These are phyloP conservation scores for Kradibia gibbosae DNA, from an alignment of 1,140 invertebrate genomes.

Conservation along the genomic window DNA sequence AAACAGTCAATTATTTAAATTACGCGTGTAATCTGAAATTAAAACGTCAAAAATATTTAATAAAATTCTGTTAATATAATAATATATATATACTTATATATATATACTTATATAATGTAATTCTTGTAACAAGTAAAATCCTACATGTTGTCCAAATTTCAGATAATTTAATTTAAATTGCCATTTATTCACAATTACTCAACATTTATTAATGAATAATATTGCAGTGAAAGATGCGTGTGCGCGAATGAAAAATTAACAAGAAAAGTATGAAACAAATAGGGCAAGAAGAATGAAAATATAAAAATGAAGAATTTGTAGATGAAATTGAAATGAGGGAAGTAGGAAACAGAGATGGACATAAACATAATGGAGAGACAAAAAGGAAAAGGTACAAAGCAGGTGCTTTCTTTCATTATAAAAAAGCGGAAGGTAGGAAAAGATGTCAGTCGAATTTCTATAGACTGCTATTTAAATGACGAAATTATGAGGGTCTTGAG, in stretches of 20 bases:
- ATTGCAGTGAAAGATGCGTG: neutral
- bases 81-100: no score
- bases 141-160: no score
- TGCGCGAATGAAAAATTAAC: neutral
- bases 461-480: conserved; percentile 44
- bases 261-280: conserved; percentile 16
- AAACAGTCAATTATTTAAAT: no score
- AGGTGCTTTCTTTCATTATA: neutral
- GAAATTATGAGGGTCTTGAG: conserved; percentile 33
- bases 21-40: no score
- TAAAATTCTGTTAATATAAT: no score
- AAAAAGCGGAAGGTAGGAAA: conserved; percentile 27
- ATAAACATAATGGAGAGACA: conserved; percentile 1
- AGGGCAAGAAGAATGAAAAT: conserved; percentile 13
- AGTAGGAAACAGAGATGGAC: neutral
- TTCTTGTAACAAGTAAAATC: no score
- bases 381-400: neutral
- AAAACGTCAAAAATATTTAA: no score
- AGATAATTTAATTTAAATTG: no score
- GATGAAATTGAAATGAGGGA: conserved; percentile 26
- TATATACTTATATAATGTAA: no score
- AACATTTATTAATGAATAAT: neutral
- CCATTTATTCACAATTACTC: conserved; percentile 25
- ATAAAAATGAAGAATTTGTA: conserved; percentile 28
- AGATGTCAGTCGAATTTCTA: conserved; percentile 48